Evolutionary conservation across 2,113 vertebrate genomes (phyloP), one percentile per base, ranked within the genome.

Genomic region (Pongo pygmaeus): DNA sequence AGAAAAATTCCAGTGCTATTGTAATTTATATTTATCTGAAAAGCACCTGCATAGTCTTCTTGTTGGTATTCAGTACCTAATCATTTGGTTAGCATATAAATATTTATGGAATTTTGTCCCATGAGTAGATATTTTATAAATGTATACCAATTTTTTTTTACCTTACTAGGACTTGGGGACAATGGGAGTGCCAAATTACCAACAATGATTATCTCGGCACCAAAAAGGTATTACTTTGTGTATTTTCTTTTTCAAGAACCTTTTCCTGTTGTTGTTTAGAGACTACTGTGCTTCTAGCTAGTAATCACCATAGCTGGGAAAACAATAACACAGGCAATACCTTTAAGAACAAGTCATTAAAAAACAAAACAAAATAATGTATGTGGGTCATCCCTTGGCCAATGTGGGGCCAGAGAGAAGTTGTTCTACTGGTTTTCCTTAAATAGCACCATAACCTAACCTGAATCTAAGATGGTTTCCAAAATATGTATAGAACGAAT

Each of bases 381-480:
- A 98, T 98, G 87, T 97, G 96, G 96, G 96, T 97, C 95, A 97
- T 94, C 79, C 18, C 25, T 97, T 87, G 90, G 97, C 93, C 91
- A 96, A 90, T 85, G 74, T 95, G 38, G 80, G 94, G 81, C 30
- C 48, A 91, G 30, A 80, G 80, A 93, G 67, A 91, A 96, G 97
- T 92, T 97, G 97, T 94, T 92, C 91, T 88, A 85, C 94, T 67
- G 94, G 96, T 95, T 98, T 95, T 92, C 77, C 74, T 97, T 90
- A 97, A 95, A 96, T 50, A 97, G 78, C 87, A 72, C 30, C 35
- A 95, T 78, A 96, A 94, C 78, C 81, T 95, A 97, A 97, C 46
- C 84, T 96, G 77, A 95, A 96, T 97, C 86, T 86, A 92, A 89
- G 46, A 87, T 59, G 67, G n/a, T 83, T 96, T 94, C 12, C 3